Conservation (phyloP, 1,140 invertebrate species). For the Saccostrea glomerata region DNA sequence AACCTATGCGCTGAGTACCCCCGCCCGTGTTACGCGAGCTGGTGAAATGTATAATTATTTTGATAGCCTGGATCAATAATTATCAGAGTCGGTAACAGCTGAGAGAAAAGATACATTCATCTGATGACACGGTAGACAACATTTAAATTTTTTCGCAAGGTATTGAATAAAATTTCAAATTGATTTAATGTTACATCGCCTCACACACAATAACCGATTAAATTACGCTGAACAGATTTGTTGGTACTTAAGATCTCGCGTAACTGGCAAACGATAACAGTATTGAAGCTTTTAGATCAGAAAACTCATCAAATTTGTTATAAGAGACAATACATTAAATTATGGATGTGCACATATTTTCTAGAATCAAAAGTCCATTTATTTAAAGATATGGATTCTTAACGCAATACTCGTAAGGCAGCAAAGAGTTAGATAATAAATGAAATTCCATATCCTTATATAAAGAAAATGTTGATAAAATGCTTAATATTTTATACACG, state of each 20-base stretch:
- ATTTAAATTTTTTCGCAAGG: constrained; percentile 24
- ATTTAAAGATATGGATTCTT: too few relatives aligned
- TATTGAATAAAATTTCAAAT: constrained; percentile 23
- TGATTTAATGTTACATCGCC: constrained; percentile 33
- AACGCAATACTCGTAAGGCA: too few relatives aligned
- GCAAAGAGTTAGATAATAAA: too few relatives aligned
- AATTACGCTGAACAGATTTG: constrained; percentile 1
- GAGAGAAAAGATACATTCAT: constrained; percentile 37
- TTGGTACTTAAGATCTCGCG: constrained; percentile 11
- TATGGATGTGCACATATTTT: background rate
- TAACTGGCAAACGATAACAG: background rate
- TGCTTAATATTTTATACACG: too few relatives aligned
- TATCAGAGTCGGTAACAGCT: constrained; percentile 25
- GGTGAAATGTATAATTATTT: constrained; percentile 44
- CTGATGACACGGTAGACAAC: constrained; percentile 23
- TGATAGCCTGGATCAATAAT: constrained; percentile 3
- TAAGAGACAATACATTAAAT: background rate
- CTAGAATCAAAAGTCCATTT: too few relatives aligned
- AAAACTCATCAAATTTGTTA: constrained; percentile 10
- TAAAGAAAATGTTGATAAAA: too few relatives aligned
- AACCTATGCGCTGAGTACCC: constrained; percentile 5
- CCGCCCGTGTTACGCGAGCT: constrained; percentile 27
- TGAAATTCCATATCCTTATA: too few relatives aligned
- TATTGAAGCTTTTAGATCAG: background rate
- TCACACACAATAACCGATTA: constrained; percentile 5